Evolutionary conservation across 1,140 invertebrate species (phyloP).

Genomic region (Psilanteris sp.): DNA sequence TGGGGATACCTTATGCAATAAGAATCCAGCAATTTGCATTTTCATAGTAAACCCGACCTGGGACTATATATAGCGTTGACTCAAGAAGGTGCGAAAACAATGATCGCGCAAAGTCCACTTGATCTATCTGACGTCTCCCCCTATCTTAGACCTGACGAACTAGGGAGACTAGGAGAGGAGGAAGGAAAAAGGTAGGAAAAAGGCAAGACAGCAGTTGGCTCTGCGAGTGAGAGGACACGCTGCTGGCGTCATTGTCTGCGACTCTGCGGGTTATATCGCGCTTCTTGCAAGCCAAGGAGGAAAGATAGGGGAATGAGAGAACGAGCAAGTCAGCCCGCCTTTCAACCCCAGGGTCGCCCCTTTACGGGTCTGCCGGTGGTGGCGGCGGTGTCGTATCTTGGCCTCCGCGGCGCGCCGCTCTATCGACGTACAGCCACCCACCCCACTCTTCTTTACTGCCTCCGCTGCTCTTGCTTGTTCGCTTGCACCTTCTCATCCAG

Average conservation of each 20-base stretch:
- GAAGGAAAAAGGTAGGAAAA: slow-evolving; percentile 11
- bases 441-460: slow-evolving; percentile 63
- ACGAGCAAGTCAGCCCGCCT: slow-evolving; percentile 57
- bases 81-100: too few relatives aligned
- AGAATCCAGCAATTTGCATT: too few relatives aligned
- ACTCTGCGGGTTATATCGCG: slow-evolving; percentile 56
- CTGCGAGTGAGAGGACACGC: slow-evolving; percentile 30
- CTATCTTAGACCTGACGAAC: slow-evolving; percentile 19
- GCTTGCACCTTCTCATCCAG: slow-evolving; percentile 53
- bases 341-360: slow-evolving; percentile 74
- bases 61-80: too few relatives aligned
- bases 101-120: too few relatives aligned
- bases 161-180: slow-evolving; percentile 20
- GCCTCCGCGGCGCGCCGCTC: slow-evolving; percentile 80
- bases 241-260: slow-evolving; percentile 39
- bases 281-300: slow-evolving; percentile 61
- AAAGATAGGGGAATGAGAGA: slow-evolving; percentile 65
- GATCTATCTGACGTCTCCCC: too few relatives aligned
- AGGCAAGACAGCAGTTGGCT: slow-evolving; percentile 14
- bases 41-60: too few relatives aligned
- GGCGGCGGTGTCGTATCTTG: slow-evolving; percentile 80
- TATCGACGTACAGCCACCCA: slow-evolving; percentile 79
- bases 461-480: slow-evolving; percentile 61
- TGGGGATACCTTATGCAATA: too few relatives aligned
- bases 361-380: slow-evolving; percentile 78